Conservation (phyloP, 2,888 invertebrate genomes). For the Autographa gamma region DNA sequence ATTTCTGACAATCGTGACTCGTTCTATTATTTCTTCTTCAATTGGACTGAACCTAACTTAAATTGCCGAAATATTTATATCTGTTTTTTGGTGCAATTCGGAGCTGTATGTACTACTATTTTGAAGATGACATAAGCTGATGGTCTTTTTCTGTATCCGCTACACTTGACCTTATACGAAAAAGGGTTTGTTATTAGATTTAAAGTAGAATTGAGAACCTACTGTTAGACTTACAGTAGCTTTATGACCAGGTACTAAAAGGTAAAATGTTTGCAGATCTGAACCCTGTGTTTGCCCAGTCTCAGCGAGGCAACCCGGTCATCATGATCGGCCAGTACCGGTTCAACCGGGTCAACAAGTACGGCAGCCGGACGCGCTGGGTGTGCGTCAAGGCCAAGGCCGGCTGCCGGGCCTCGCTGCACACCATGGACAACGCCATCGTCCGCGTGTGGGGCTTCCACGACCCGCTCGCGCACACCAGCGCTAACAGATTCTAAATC, state of each 20-base stretch:
- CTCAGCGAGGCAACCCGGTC: constrained; percentile 85
- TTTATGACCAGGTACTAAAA: constrained; percentile 57
- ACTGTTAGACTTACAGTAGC: not conserved
- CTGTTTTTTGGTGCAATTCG: too few species aligned
- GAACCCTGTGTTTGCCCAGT: constrained; percentile 83
- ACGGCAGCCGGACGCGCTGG: constrained; percentile 83
- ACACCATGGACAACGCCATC: constrained; percentile 85
- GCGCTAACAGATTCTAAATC: constrained; percentile 80
- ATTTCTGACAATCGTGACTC: not conserved
- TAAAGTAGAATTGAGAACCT: not conserved
- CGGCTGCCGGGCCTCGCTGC: constrained; percentile 83
- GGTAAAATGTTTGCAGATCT: constrained; percentile 76
- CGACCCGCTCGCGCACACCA: constrained; percentile 82
- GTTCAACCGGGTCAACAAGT: constrained; percentile 85
- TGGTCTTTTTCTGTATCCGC: not conserved
- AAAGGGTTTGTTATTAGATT: not conserved
- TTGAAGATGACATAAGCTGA: not conserved
- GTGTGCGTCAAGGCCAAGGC: constrained; percentile 86
- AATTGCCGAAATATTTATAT: too few species aligned
- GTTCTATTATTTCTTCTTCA: too few species aligned
- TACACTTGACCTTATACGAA: not conserved
- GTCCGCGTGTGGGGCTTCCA: constrained; percentile 86
- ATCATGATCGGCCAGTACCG: constrained; percentile 86
- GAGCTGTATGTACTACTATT: too few species aligned
- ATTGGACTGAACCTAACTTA: too few species aligned